A percentile compares a stretch with the other conserved stretches of the same genome.
These are phyloP conservation scores for Drosophila emarginata DNA, from an alignment of 2,888 invertebrate species.

Conservation along the genomic window DNA sequence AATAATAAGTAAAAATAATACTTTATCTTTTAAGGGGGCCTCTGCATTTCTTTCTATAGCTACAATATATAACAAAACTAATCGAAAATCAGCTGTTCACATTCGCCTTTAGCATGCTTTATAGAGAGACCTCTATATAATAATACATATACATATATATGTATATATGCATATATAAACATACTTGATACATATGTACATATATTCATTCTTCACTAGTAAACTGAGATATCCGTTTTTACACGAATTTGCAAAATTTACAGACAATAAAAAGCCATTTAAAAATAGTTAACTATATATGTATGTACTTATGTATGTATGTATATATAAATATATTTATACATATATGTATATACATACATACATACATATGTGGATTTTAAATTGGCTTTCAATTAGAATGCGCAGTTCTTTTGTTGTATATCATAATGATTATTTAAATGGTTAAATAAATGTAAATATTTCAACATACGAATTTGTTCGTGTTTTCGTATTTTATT, in stretches of 20 bases:
- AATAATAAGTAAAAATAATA: too few species aligned
- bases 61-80: too few species aligned
- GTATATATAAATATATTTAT: neutral
- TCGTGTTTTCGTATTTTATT: conserved; percentile 18
- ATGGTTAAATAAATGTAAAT: conserved; percentile 21
- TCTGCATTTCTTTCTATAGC: neutral
- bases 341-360: neutral
- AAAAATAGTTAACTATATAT: conserved; percentile 22
- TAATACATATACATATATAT: neutral
- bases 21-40: neutral
- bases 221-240: conserved; percentile 19
- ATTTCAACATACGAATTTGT: conserved; percentile 18
- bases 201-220: neutral
- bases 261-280: conserved; percentile 28
- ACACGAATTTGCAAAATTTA: conserved; percentile 25
- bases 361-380: neutral
- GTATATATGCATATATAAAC: neutral
- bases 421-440: conserved; percentile 9
- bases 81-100: neutral
- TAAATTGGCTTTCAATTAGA: conserved; percentile 50
- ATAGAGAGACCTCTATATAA: neutral
- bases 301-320: neutral
- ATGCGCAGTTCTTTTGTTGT: conserved; percentile 28
- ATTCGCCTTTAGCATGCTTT: neutral
- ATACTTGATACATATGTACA: neutral